Conservation (phyloP, 2,888 invertebrate species). For the Pseudococcus jackbeardsleyi region DNA sequence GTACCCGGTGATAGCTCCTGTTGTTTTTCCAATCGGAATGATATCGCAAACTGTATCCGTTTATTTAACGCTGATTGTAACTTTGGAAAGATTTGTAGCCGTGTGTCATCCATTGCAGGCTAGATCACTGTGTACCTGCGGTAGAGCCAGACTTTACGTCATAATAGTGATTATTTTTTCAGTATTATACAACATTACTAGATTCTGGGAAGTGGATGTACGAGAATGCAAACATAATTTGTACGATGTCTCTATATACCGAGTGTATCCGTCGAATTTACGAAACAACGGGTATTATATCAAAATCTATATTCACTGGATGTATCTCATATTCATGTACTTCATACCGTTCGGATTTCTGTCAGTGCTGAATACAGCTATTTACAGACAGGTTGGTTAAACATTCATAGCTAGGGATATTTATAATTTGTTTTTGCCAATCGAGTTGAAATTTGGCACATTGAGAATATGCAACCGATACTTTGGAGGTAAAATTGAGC, state of each 20-base stretch:
- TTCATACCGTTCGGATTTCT: conserved; percentile 90
- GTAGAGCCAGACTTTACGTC: conserved; percentile 87
- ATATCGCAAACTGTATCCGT: conserved; percentile 94
- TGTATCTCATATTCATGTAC: conserved; percentile 94
- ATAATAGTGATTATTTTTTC: conserved; percentile 85
- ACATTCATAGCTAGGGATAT: background rate
- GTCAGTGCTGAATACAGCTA: conserved; percentile 90
- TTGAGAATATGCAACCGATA: no score
- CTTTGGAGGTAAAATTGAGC: no score
- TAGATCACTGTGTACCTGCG: conserved; percentile 90
- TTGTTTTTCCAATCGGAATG: conserved; percentile 86
- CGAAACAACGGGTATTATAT: conserved; percentile 82
- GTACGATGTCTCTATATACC: conserved; percentile 77
- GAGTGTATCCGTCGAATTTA: conserved; percentile 78
- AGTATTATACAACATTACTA: conserved; percentile 86
- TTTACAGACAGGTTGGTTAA: conserved; percentile 82
- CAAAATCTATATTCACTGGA: conserved; percentile 91
- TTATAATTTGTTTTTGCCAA: no score
- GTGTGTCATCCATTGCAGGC: conserved; percentile 92
- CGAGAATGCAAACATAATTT: conserved; percentile 68
- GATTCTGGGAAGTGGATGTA: conserved; percentile 72
- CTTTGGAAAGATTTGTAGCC: conserved; percentile 87
- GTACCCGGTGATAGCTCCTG: conserved; percentile 84
- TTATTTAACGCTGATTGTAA: conserved; percentile 81
- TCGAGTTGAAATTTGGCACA: no score